phyloP scores from a whole-genome alignment of 1,140 invertebrate genomes.

The Euborellia annulipes region DNA sequence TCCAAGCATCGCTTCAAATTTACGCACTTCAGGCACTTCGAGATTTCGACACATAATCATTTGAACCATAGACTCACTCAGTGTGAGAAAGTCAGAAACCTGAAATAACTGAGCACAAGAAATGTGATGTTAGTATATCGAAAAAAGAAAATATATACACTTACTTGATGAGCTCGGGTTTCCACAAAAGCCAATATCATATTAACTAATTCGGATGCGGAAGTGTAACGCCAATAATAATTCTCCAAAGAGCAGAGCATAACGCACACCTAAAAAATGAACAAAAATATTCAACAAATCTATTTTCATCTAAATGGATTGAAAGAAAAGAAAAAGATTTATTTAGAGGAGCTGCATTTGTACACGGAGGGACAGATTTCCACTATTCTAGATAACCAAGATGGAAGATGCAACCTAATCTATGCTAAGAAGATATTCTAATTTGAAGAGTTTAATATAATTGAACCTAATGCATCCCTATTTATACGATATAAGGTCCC shows the following conservation, averaged over 20 bases:
- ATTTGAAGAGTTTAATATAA: too few species aligned
- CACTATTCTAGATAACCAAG: too few species aligned
- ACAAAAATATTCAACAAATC: too few species aligned
- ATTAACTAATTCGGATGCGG: slow-evolving; percentile 81
- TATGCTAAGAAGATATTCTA: too few species aligned
- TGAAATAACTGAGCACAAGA: slow-evolving; percentile 52
- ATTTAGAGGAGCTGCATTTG: too few species aligned
- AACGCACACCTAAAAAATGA: slow-evolving; percentile 52
- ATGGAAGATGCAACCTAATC: too few species aligned
- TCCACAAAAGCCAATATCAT: slow-evolving; percentile 87
- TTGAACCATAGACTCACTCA: slow-evolving; percentile 88
- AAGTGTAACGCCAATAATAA: slow-evolving; percentile 90
- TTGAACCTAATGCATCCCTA: too few species aligned
- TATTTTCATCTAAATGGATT: too few species aligned
- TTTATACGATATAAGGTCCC: too few species aligned
- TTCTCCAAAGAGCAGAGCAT: slow-evolving; percentile 88
- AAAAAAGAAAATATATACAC: neutral
- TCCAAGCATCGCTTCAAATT: slow-evolving; percentile 83
- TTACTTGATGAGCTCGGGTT: slow-evolving; percentile 46
- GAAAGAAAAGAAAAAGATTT: too few species aligned
- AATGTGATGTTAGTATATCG: neutral
- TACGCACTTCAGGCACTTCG: slow-evolving; percentile 74
- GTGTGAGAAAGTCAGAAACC: slow-evolving; percentile 61
- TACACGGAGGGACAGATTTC: too few species aligned
- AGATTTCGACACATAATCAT: slow-evolving; percentile 82